Conservation (phyloP, 2,113 vertebrate genomes). For the Malurus melanocephalus region DNA sequence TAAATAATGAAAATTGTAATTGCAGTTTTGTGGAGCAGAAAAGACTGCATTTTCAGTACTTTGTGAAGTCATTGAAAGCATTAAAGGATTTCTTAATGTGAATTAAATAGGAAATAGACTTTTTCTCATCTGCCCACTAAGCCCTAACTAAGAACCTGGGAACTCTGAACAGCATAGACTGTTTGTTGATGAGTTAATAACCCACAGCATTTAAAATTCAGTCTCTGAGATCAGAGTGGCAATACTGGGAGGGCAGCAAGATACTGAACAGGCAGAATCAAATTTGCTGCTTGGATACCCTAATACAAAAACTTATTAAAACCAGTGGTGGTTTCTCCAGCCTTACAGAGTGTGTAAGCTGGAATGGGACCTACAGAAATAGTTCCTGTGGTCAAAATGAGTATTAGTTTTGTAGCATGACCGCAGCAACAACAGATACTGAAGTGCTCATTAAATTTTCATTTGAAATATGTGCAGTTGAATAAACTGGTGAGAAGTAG, state of each 20-base stretch:
- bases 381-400: background rate
- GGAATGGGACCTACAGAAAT: background rate
- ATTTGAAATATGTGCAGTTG: background rate
- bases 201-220: background rate
- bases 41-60: background rate
- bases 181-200: background rate
- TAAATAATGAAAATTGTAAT: background rate
- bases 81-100: constrained; percentile 4
- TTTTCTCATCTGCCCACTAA: background rate
- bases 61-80: background rate
- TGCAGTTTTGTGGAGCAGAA: constrained; percentile 21
- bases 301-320: background rate
- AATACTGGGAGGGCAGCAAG: background rate
- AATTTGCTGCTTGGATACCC: background rate
- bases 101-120: constrained; percentile 6
- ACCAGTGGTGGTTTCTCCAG: background rate
- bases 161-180: background rate
- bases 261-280: background rate
- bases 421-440: background rate
- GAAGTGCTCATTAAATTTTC: background rate
- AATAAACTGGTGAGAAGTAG: background rate
- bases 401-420: background rate
- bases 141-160: background rate
- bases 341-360: background rate
- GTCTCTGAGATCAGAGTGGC: background rate